Evolutionary conservation across 2,797 vertebrate species (phyloP).

Genomic region (Rhinogobio ventralis): DNA sequence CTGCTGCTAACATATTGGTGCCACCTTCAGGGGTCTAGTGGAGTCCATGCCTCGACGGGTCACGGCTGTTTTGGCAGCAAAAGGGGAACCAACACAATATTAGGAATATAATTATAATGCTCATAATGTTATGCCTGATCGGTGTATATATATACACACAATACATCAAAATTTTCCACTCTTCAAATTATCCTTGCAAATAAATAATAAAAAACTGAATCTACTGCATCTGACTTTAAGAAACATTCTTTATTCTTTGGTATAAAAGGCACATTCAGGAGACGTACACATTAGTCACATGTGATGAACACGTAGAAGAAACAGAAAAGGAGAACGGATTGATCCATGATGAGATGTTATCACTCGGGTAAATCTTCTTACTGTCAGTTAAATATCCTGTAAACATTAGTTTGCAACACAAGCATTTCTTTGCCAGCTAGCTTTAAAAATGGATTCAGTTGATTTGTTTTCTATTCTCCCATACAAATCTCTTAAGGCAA

Average conservation of each 20-base stretch:
- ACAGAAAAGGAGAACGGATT: not conserved
- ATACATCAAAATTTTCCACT: too few relatives aligned
- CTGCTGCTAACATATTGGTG: too few relatives aligned
- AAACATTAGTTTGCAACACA: not conserved
- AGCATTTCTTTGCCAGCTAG: not conserved
- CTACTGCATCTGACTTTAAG: not conserved
- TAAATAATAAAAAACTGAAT: not conserved
- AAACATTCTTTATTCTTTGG: slow-evolving; percentile 37
- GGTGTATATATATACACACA: too few relatives aligned
- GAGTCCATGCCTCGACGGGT: too few relatives aligned
- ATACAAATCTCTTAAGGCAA: slow-evolving; percentile 32
- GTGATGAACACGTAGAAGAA: not conserved
- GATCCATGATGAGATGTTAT: not conserved
- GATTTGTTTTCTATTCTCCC: not conserved
- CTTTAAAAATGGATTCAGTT: not conserved
- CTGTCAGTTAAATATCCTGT: not conserved
- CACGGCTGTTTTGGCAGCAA: too few relatives aligned
- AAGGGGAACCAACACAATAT: too few relatives aligned
- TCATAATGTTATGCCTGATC: too few relatives aligned
- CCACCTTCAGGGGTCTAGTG: too few relatives aligned
- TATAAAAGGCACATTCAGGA: slow-evolving; percentile 45
- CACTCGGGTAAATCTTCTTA: not conserved
- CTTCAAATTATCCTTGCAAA: not conserved
- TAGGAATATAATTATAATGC: too few relatives aligned
- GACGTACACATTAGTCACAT: slow-evolving; percentile 1